These are phyloP conservation scores for Siphlonurus alternatus DNA, from an alignment of 2,888 invertebrate genomes.

Conservation along the genomic window DNA sequence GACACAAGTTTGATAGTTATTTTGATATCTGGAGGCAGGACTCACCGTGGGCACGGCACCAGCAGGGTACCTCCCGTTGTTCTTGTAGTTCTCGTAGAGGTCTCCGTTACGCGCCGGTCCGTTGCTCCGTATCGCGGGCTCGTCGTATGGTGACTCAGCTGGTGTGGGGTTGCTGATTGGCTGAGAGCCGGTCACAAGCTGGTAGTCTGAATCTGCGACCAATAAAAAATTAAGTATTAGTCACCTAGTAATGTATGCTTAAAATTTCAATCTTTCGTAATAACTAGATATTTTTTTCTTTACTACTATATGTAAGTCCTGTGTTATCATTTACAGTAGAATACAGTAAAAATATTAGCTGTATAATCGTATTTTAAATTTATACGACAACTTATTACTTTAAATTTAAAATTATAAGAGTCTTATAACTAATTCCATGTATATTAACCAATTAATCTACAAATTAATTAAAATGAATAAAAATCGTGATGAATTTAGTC, in stretches of 20 bases:
- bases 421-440: no score
- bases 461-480: no score
- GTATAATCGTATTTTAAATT: no score
- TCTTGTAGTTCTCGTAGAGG: conserved; percentile 19
- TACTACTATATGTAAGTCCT: not conserved
- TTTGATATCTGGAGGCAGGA: no score
- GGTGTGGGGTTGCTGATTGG: conserved; percentile 28
- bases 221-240: not conserved
- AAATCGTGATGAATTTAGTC: no score
- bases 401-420: no score
- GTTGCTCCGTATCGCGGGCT: conserved; percentile 12
- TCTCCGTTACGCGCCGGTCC: conserved; percentile 15
- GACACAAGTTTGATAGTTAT: no score
- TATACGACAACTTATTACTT: no score
- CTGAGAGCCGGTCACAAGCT: conserved; percentile 49
- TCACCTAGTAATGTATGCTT: not conserved
- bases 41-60: conserved; percentile 3
- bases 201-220: conserved; percentile 47
- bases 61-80: conserved; percentile 11
- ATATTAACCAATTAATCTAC: no score
- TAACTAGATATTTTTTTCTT: not conserved
- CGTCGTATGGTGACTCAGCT: conserved; percentile 11
- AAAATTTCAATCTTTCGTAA: not conserved
- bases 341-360: no score
- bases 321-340: no score